Base-by-base conservation (phyloP, 2,888 invertebrate genomes). In the Eurytoma californica region DNA sequence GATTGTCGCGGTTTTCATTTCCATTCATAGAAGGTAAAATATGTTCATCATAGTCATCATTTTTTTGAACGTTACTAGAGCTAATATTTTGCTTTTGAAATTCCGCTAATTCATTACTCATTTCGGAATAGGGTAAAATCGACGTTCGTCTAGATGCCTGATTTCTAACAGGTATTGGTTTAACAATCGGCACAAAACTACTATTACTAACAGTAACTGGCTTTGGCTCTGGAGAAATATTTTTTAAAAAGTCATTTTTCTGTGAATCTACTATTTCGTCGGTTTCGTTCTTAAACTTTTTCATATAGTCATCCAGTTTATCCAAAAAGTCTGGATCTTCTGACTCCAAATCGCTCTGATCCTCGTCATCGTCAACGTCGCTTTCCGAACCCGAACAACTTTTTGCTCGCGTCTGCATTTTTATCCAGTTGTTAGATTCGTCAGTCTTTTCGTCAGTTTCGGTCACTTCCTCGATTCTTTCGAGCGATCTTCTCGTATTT, bases 301-400 rank as follows among this genome's bases (percentile, higher is more conserved):
- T 93, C 93, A 96, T 95, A 69, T 93, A 92, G 81, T 93, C 92
- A 81, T 95, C 94, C 20, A 96, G 90, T 87, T 94, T 95, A 82
- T 95, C 95, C 80, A 93, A 91, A 82, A 95, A 93, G 82, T 95
- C 93, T 63, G 94, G 93, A 81, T 93, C 93, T 85, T 94, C 93
- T 5, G 90, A 87, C 83, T 91, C 91, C 72, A 91, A 91, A 79
- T 92, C 92, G 30, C 87, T 88, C 7, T 91, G 91, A 5, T 89
- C 89, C 70, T 92, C 92, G 72, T 92, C 92, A 18, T 84, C 91
- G 80, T 92, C 92, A 81, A 84, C 53, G 82, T 92, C 92, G 87
- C 92, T 93, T 68, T 89, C 90, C 3, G 88, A 87, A 58, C 85
- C 87, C 3, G 88, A 88, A 68, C 87, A 88, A 53, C 87, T 88